Evolutionary conservation across 2,797 vertebrate species (phyloP).

Genomic region (Moxostoma hubbsi): DNA sequence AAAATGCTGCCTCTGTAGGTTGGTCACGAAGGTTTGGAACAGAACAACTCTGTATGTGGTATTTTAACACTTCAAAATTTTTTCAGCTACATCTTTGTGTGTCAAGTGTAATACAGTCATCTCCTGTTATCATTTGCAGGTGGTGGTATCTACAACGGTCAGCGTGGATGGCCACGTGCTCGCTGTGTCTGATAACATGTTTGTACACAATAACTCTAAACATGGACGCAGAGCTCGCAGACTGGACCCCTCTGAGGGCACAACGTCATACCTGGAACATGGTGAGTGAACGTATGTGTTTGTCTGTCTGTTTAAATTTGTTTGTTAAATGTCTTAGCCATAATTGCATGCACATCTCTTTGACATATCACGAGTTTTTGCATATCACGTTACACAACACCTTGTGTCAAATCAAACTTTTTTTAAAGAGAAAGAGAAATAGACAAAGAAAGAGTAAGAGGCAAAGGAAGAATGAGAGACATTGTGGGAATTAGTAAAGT

Average conservation of each 20-base stretch:
- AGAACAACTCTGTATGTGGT: not conserved
- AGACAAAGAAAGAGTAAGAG: not conserved
- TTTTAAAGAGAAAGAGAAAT: no score
- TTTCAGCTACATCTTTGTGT: not conserved
- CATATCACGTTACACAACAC: not conserved
- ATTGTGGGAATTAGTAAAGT: not conserved
- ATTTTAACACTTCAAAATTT: constrained; percentile 7
- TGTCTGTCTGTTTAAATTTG: constrained; percentile 36
- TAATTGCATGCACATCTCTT: not conserved
- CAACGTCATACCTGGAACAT: constrained; percentile 90
- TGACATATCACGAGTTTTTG: not conserved
- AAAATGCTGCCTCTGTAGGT: no score
- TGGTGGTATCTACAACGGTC: constrained; percentile 88
- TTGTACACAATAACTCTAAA: constrained; percentile 90
- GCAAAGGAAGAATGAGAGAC: constrained; percentile 4
- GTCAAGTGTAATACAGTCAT: constrained; percentile 9
- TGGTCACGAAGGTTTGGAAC: no score
- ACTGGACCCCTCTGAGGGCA: constrained; percentile 89
- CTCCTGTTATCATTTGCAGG: constrained; percentile 65
- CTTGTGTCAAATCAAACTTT: not conserved
- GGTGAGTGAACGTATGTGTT: constrained; percentile 82
- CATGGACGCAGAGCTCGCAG: constrained; percentile 87
- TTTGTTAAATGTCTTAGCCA: not conserved
- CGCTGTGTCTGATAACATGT: constrained; percentile 90
- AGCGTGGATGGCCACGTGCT: constrained; percentile 88